Conservation (phyloP, 2,797 vertebrate genomes). For the Crax fasciolata region DNA sequence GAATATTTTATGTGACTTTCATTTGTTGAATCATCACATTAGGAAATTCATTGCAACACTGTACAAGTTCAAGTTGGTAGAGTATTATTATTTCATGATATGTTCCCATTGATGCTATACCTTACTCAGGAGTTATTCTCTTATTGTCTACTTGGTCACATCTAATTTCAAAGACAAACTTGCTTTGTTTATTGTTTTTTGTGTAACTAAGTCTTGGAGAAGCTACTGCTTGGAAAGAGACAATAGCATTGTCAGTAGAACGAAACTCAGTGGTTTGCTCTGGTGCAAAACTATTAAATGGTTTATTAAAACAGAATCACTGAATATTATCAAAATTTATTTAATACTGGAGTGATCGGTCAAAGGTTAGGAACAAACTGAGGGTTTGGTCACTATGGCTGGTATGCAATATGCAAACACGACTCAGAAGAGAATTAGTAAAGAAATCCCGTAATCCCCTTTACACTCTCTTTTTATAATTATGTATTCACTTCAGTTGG, state of each 20-base stretch:
- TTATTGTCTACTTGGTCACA: background rate
- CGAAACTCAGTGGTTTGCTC: background rate
- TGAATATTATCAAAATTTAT: background rate
- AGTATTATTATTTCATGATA: background rate
- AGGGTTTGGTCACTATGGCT: background rate
- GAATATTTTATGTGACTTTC: background rate
- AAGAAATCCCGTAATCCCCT: conserved; percentile 1
- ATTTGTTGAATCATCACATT: conserved; percentile 8
- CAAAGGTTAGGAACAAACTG: background rate
- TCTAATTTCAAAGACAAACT: background rate
- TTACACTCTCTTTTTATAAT: background rate
- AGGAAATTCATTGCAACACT: background rate
- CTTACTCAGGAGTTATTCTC: background rate
- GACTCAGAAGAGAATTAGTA: conserved; percentile 33
- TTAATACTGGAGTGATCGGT: background rate
- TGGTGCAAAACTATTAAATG: background rate
- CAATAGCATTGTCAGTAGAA: background rate
- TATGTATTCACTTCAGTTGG: background rate
- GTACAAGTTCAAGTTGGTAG: background rate
- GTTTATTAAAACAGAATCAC: background rate
- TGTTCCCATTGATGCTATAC: background rate
- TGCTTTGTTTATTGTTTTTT: background rate
- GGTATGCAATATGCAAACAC: background rate
- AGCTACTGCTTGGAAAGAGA: background rate
- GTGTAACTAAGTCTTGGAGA: background rate